Evolutionary conservation across 1,140 invertebrate species (phyloP).

Genomic region (Acromyrmex heyeri): DNA sequence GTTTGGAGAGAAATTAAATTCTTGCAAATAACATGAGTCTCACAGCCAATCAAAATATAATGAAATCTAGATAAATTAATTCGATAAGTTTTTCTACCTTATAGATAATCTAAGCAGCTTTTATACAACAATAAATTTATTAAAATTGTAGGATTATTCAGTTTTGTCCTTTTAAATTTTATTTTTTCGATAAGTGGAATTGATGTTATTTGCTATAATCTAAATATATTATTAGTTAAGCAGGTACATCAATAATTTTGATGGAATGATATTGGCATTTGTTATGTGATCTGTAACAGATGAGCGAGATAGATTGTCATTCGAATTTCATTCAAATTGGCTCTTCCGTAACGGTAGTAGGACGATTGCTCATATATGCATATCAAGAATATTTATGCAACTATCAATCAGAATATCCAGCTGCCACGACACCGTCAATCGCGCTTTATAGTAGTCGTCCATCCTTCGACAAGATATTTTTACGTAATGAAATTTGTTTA

Average conservation of each 20-base stretch:
- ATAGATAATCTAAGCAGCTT: neutral
- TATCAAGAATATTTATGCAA: conserved; percentile 31
- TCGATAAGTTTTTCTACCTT: neutral
- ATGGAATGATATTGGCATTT: conserved; percentile 34
- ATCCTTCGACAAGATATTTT: neutral
- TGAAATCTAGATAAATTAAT: conserved; percentile 3
- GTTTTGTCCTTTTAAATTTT: neutral
- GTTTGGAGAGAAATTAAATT: neutral
- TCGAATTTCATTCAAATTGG: conserved; percentile 48
- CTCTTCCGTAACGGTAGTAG: conserved; percentile 6
- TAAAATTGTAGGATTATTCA: neutral
- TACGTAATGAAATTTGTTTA: conserved; percentile 11
- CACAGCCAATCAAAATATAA: neutral
- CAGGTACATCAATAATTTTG: conserved; percentile 44
- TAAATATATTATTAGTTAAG: neutral
- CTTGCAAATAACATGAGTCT: neutral
- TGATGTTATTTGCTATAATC: neutral
- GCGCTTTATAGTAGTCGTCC: neutral
- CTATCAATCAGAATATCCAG: conserved; percentile 34
- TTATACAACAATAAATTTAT: neutral
- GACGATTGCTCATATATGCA: conserved; percentile 10
- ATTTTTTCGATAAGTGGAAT: neutral
- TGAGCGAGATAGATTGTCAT: conserved; percentile 39
- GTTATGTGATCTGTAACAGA: conserved; percentile 39
- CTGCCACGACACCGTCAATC: neutral